Conservation (phyloP, 1,140 invertebrate species). For the Linepithema humile region DNA sequence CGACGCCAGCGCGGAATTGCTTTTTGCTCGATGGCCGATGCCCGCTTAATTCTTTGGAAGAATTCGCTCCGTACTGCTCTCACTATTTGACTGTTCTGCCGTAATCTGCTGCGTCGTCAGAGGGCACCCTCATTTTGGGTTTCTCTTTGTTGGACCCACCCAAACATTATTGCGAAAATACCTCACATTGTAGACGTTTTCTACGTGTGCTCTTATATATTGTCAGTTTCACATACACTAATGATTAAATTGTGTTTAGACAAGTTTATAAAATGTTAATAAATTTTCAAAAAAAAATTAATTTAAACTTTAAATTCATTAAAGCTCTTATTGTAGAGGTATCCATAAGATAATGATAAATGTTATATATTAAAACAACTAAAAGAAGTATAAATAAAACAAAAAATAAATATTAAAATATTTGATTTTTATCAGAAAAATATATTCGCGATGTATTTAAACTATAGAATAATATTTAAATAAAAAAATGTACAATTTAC, state of each 20-base stretch:
- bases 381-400: not conserved
- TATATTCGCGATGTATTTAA: too few relatives aligned
- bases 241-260: not conserved
- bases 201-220: not conserved
- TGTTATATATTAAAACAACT: not conserved
- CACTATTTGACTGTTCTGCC: not conserved
- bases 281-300: not conserved
- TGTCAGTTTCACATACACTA: not conserved
- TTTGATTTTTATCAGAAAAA: not conserved
- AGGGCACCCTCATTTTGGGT: not conserved
- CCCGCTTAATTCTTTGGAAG: slow-evolving; percentile 35
- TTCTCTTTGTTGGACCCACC: not conserved
- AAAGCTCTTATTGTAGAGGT: not conserved
- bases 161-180: slow-evolving; percentile 45
- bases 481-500: too few relatives aligned
- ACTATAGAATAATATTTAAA: too few relatives aligned
- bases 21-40: slow-evolving; percentile 49
- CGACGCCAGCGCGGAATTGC: slow-evolving; percentile 42
- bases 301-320: not conserved
- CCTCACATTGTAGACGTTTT: not conserved
- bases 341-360: not conserved
- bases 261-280: not conserved
- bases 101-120: slow-evolving; percentile 15
- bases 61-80: slow-evolving; percentile 21
- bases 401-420: not conserved